Evolutionary conservation across 2,113 vertebrate species (phyloP), one percentile per base, ranked within the genome.

Genomic region (Gymnocephalus cernua): DNA sequence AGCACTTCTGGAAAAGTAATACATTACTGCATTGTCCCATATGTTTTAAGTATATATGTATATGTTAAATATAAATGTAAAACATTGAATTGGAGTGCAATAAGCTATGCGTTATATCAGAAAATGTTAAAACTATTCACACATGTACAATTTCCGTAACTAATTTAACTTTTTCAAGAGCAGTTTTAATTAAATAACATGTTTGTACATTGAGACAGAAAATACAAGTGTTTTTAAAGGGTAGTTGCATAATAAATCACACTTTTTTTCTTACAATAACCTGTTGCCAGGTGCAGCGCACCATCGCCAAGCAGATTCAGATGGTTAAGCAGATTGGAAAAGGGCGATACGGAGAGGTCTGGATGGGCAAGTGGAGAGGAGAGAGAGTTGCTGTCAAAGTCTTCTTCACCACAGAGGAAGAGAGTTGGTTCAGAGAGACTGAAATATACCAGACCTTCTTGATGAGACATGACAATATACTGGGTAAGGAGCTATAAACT

Each of bases 291-390:
- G 98, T 99, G 61, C 98, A 99, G 92, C 96, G 98, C 84, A 99
- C 98, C 23, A 99, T 99, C 0, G 98, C 98, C 54, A 99, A 98
- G 89, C 98, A 99, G 95, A 99, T 99, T 93, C 98, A 99, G 84
- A 99, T 99, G 98, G 96, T 99, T 71, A 98, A 97, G 87, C 98
- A 99, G 95, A 99, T 99, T 63, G 98, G 98, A 12, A 99, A 99
- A 94, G 98, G 98, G 13, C 97, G 98, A 74, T 99, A 99, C 0
- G 98, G 98, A 66, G 98, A 99, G 87, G 98, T 99, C 38, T 99
- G 98, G 98, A 99, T 99, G 98, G 98, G 98, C 74, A 97, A 94
- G 86, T 99, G 98, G 98, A 95, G 98, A 74, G 98, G 96, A 0
- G 98, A 99, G 89, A 97, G 97, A 84, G 98, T 99, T 67, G 98